phyloP scores from a whole-genome alignment of 2,113 vertebrate species.

The Balaenoptera acutorostrata region DNA sequence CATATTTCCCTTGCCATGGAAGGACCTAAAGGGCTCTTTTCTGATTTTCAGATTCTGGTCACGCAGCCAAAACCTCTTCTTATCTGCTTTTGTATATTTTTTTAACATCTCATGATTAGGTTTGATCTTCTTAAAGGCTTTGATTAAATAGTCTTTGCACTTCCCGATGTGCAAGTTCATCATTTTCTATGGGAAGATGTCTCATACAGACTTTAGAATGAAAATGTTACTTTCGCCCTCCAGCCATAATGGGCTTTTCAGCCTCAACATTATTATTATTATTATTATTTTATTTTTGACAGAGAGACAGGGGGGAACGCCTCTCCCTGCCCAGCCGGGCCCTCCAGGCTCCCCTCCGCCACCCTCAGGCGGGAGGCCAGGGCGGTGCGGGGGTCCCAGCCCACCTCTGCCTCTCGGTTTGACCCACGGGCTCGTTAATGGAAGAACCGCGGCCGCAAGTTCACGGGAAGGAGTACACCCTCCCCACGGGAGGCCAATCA shows the following conservation, averaged over 20 bases:
- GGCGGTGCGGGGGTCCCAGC: background rate
- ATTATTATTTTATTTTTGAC: conserved; percentile 77
- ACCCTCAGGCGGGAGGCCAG: conserved; percentile 39
- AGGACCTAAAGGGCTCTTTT: conserved; percentile 59
- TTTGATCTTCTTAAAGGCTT: conserved; percentile 74
- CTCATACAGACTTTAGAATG: conserved; percentile 44
- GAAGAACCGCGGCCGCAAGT: conserved; percentile 33
- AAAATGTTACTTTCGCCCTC: conserved; percentile 69
- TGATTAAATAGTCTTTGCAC: conserved; percentile 70
- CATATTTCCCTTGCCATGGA: conserved; percentile 42
- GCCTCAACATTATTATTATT: conserved; percentile 70
- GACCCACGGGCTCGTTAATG: conserved; percentile 61
- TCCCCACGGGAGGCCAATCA: conserved; percentile 50
- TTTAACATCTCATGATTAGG: conserved; percentile 62
- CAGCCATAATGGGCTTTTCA: conserved; percentile 71
- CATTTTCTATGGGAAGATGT: conserved; percentile 59
- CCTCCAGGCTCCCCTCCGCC: conserved; percentile 4
- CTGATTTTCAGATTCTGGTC: conserved; percentile 66
- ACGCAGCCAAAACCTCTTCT: conserved; percentile 58
- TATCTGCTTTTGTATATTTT: conserved; percentile 65
- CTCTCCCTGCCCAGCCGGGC: conserved; percentile 56
- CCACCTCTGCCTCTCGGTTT: conserved; percentile 39
- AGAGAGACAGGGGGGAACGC: conserved; percentile 69
- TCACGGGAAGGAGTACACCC: conserved; percentile 44
- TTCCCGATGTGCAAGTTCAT: conserved; percentile 57